phyloP scores from a whole-genome alignment of 2,888 invertebrate species.

The Melieria crassipennis region DNA sequence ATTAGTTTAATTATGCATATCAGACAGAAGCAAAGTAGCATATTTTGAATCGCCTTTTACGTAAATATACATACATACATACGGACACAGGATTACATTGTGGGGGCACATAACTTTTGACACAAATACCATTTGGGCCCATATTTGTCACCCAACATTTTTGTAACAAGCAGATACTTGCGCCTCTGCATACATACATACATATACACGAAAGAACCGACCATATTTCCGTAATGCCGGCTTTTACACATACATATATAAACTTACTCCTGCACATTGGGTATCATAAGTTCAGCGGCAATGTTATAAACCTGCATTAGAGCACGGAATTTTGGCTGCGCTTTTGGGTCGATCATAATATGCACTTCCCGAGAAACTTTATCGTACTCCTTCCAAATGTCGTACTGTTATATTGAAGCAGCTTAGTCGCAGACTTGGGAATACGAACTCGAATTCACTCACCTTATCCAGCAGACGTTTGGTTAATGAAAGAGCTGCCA shows the following conservation, averaged over 20 bases:
- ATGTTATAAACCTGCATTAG: conserved; percentile 64
- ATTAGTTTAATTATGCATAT: background rate
- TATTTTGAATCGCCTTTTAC: no score
- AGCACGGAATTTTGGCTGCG: conserved; percentile 65
- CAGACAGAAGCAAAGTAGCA: no score
- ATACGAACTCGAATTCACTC: conserved; percentile 7
- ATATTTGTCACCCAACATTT: background rate
- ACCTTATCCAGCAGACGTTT: conserved; percentile 50
- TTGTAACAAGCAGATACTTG: background rate
- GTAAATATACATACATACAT: no score
- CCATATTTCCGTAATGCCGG: no score
- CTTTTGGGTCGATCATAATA: conserved; percentile 72
- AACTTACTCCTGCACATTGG: conserved; percentile 72
- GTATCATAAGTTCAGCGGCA: conserved; percentile 66
- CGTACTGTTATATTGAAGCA: conserved; percentile 45
- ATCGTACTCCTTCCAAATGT: conserved; percentile 59
- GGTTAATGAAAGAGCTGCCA: conserved; percentile 62
- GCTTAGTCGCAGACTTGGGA: background rate
- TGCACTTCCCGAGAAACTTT: conserved; percentile 64
- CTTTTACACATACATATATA: no score
- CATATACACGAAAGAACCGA: background rate
- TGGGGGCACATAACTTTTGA: no score
- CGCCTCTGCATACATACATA: background rate
- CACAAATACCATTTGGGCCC: no score
- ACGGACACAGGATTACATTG: no score